A percentile compares a stretch with the other conserved stretches of the same genome.
Evolutionary conservation across 2,888 invertebrate genomes (phyloP).

Genomic region (Stramonita haemastoma): DNA sequence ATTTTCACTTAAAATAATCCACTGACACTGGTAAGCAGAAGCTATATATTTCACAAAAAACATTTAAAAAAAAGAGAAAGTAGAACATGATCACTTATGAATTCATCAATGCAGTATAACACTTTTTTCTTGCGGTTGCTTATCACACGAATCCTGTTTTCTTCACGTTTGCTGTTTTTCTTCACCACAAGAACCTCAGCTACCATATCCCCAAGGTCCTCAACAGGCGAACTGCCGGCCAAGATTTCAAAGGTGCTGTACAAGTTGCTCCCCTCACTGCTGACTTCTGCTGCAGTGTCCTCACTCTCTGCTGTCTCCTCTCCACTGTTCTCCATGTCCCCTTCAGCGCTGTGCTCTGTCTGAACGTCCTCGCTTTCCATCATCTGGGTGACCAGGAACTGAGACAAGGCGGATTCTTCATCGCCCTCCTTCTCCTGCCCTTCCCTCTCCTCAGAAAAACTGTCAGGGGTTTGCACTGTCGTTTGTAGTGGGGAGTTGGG

Average conservation of each 20-base stretch:
- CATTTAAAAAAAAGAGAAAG: not conserved
- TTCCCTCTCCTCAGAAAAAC: not conserved
- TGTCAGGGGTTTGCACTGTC: not conserved
- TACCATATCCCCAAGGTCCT: too few species aligned
- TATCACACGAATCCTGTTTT: not conserved
- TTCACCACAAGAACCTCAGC: not conserved
- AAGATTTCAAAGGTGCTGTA: slow-evolving; percentile 17
- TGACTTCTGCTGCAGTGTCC: not conserved
- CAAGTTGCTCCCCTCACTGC: not conserved
- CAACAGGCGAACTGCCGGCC: not conserved
- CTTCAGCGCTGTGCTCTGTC: not conserved
- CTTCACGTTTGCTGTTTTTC: not conserved
- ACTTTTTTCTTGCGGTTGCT: not conserved
- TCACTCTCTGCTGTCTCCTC: not conserved
- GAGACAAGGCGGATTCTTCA: not conserved
- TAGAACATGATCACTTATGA: not conserved
- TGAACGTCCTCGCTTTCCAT: not conserved
- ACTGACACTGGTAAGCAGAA: too few species aligned
- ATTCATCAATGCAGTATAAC: not conserved
- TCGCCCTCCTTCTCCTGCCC: not conserved
- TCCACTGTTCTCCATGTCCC: not conserved
- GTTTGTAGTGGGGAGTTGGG: not conserved
- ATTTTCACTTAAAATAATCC: too few species aligned
- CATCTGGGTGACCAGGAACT: not conserved
- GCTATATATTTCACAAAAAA: not conserved